Conservation (phyloP, 2,888 invertebrate species). For the Melanostoma mellinum region DNA sequence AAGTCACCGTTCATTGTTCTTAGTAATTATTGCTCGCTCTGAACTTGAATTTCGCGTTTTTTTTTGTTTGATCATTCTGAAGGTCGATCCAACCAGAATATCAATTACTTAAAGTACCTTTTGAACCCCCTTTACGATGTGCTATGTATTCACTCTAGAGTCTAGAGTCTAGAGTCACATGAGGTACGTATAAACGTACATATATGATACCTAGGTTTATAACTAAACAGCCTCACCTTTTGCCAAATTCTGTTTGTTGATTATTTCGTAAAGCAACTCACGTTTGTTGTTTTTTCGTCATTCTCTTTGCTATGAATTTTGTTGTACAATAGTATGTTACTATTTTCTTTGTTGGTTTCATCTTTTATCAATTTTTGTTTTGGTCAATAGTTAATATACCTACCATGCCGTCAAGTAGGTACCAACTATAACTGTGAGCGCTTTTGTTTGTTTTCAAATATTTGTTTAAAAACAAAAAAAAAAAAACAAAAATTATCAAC, state of each 20-base stretch:
- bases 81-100: slow-evolving; percentile 10
- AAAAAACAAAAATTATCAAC: too few species aligned
- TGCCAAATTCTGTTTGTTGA: slow-evolving; percentile 31
- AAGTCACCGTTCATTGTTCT: background rate
- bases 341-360: too few species aligned
- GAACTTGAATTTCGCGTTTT: slow-evolving; percentile 41
- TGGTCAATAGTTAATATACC: too few species aligned
- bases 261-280: slow-evolving; percentile 18
- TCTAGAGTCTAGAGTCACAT: slow-evolving; percentile 17
- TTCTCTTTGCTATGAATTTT: too few species aligned
- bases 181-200: slow-evolving; percentile 47
- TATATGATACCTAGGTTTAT: slow-evolving; percentile 6
- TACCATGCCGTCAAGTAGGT: too few species aligned
- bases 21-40: background rate
- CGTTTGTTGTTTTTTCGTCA: background rate
- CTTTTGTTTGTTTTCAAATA: too few species aligned
- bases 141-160: too few species aligned
- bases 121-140: background rate
- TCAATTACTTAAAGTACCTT: slow-evolving; percentile 11
- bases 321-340: too few species aligned
- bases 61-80: slow-evolving; percentile 18
- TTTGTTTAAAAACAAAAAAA: too few species aligned
- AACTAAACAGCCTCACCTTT: slow-evolving; percentile 1
- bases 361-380: too few species aligned
- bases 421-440: too few species aligned